A percentile compares a stretch with the other conserved stretches of the same genome.
Evolutionary conservation across 2,888 invertebrate species (phyloP).

Genomic region (Congeria kusceri): DNA sequence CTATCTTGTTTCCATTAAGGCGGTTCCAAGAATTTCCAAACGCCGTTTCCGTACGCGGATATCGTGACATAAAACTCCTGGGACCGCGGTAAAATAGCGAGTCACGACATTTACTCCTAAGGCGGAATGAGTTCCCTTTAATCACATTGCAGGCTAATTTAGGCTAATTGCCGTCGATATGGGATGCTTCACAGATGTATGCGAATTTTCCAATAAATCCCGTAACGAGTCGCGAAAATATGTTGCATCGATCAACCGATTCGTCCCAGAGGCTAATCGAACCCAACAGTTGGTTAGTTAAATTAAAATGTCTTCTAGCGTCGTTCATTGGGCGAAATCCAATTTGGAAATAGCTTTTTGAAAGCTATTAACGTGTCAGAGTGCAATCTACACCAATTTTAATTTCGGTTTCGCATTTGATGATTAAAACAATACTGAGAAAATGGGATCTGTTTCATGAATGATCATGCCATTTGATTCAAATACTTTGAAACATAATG

Average conservation of each 20-base stretch:
- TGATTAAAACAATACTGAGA: slow-evolving; percentile 1
- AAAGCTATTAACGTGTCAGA: neutral
- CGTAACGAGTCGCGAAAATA: slow-evolving; percentile 45
- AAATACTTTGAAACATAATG: neutral
- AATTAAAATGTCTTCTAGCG: neutral
- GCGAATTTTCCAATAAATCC: slow-evolving; percentile 19
- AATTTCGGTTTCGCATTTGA: neutral
- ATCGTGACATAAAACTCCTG: too few relatives aligned
- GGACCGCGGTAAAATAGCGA: slow-evolving; percentile 11
- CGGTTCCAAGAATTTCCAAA: too few relatives aligned
- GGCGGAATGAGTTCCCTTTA: slow-evolving; percentile 43
- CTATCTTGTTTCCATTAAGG: too few relatives aligned
- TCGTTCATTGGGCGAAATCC: neutral
- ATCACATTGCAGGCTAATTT: slow-evolving; percentile 65
- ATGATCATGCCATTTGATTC: neutral
- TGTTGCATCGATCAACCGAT: slow-evolving; percentile 39
- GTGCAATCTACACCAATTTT: slow-evolving; percentile 1
- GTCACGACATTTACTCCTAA: slow-evolving; percentile 56
- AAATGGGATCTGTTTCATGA: neutral
- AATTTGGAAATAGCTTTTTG: neutral
- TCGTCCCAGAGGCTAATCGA: slow-evolving; percentile 10
- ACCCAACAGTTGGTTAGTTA: slow-evolving; percentile 1
- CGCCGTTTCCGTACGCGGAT: too few relatives aligned
- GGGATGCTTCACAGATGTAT: slow-evolving; percentile 41
- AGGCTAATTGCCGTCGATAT: slow-evolving; percentile 44